These are phyloP conservation scores for Oikopleura vanhoeffeni DNA, from an alignment of 23 tunicate genomes.

Conservation along the genomic window DNA sequence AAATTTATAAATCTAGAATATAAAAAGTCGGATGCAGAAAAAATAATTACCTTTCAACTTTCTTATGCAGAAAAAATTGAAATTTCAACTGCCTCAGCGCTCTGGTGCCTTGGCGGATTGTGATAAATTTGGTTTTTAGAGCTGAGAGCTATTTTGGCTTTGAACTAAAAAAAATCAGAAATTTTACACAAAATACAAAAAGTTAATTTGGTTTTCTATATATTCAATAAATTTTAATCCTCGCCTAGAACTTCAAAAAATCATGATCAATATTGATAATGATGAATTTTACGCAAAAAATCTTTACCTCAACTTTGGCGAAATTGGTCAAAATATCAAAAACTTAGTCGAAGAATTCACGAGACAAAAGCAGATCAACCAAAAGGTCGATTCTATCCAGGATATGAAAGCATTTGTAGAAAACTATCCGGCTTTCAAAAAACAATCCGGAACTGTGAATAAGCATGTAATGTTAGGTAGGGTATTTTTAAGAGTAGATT, in stretches of 20 bases:
- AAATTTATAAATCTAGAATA: too few relatives aligned
- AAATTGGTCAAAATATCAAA: constrained; percentile 80
- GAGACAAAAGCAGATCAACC: constrained; percentile 51
- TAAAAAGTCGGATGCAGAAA: too few relatives aligned
- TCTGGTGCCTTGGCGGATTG: too few relatives aligned
- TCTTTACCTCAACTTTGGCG: constrained; percentile 81
- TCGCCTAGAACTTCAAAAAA: background rate
- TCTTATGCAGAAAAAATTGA: too few relatives aligned
- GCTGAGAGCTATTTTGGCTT: too few relatives aligned
- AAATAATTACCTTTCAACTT: too few relatives aligned
- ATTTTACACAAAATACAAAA: too few relatives aligned
- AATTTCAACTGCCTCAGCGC: too few relatives aligned
- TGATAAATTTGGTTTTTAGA: too few relatives aligned
- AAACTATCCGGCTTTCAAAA: constrained; percentile 92
- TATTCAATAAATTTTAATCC: too few relatives aligned
- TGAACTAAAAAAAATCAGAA: too few relatives aligned
- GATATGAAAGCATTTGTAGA: constrained; percentile 98
- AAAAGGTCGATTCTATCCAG: constrained; percentile 71
- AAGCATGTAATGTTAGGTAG: constrained; percentile 52
- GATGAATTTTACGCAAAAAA: constrained; percentile 17
- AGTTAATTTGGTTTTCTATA: too few relatives aligned
- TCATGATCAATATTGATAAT: background rate
- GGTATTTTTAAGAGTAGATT: background rate
- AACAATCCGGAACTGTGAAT: constrained; percentile 90
- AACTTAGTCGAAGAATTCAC: constrained; percentile 75